Conservation (phyloP, 1,140 invertebrate species). For the Tetragnatha versicolor region DNA sequence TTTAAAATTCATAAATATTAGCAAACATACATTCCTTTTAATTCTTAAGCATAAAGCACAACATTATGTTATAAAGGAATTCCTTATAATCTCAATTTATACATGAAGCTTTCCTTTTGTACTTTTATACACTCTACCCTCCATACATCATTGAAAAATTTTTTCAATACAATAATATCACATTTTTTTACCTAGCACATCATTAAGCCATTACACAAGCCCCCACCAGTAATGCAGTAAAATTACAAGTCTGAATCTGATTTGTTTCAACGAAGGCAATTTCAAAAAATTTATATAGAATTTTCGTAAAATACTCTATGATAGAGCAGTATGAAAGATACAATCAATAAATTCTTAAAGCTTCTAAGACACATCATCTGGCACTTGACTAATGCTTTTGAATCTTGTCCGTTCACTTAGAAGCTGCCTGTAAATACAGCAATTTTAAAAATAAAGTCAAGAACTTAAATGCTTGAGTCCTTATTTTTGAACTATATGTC, state of each 20-base stretch:
- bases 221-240: neutral
- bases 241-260: slow-evolving; percentile 1
- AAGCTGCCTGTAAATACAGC: slow-evolving; percentile 44
- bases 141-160: neutral
- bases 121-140: no score
- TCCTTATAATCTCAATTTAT: no score
- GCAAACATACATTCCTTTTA: no score
- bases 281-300: neutral
- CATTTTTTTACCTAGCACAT: neutral
- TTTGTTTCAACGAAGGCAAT: slow-evolving; percentile 5
- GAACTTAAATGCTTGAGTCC: no score
- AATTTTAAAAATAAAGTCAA: no score
- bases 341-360: slow-evolving; percentile 27
- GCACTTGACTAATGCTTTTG: slow-evolving; percentile 52
- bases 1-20: no score
- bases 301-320: neutral
- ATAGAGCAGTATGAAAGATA: slow-evolving; percentile 20
- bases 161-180: neutral
- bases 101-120: no score
- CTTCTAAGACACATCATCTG: slow-evolving; percentile 30
- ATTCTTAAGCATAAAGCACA: no score
- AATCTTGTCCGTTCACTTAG: slow-evolving; percentile 53
- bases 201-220: neutral
- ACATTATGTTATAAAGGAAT: no score
- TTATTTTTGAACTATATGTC: no score